Base-by-base conservation (phyloP, 2,113 vertebrate species). In the Piaya cayana region DNA sequence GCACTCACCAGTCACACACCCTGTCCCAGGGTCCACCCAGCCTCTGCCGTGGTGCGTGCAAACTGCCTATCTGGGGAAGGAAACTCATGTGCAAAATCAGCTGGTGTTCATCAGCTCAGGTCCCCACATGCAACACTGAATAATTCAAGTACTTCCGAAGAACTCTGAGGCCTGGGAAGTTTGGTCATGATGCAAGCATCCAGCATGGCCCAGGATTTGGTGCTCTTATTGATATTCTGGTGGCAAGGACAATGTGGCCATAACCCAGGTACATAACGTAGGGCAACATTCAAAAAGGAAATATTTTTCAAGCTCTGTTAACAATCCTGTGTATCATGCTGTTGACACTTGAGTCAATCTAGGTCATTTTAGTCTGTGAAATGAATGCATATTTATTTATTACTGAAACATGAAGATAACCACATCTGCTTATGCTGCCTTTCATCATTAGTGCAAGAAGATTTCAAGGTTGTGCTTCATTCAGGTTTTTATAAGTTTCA, bases 61-160 rank as follows among this genome's bases (percentile, higher is more conserved):
- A 23, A 1, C 36, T 32, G 29, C 42, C 32, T 20, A 0, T 4
- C 62, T n/a, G 1, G 0, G 67, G 29, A 76, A n/a, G 25, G 68
- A 50, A 56, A 37, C 27, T 14, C 30, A 29, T 19, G 30, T 9
- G 32, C 59, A 42, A 22, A 78, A 15, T 52, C 55, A 52, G 47
- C 12, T 23, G 9, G 9, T 0, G 6, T n/a, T n/a, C 74, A 85
- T 34, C 55, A 39, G 18, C 74, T 74, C 68, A 29, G 8, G 0
- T 8, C 18, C 53, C 52, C 21, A 2, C 23, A 4, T 6, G 12
- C 23, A 30, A 23, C n/a, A 17, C 12, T 6, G 56, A 32, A 13
- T 34, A 53, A 70, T 18, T 59, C 43, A 22, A 37, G 12, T 8
- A 5, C 8, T 56, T 82, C 34, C 52, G 50, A 86, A 49, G 32